A percentile compares a stretch with the other conserved stretches of the same genome.
Evolutionary conservation across 2,797 vertebrate species (phyloP).

Genomic region (Babyrousa celebensis): DNA sequence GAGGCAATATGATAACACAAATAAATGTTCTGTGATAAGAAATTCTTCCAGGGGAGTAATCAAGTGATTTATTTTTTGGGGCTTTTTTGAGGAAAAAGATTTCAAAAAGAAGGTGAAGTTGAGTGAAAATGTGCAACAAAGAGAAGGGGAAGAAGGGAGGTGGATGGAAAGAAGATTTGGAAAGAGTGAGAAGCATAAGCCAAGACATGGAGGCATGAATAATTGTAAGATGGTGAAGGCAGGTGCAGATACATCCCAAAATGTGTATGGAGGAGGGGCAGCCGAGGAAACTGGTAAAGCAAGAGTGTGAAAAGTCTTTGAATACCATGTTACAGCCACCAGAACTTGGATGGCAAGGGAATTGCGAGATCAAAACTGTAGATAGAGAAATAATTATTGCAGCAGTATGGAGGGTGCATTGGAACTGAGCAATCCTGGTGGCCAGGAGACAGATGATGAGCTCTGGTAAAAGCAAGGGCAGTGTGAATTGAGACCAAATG

Average conservation of each 20-base stretch:
- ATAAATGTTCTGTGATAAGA: not conserved
- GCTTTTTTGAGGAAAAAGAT: conserved; percentile 36
- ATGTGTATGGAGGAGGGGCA: not conserved
- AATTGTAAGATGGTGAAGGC: not conserved
- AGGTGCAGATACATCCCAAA: no score
- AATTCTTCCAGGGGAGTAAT: not conserved
- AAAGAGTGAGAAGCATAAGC: not conserved
- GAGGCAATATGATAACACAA: not conserved
- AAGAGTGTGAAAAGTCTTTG: not conserved
- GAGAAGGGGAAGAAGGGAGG: not conserved
- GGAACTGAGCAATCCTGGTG: not conserved
- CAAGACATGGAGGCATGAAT: not conserved
- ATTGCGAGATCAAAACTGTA: not conserved
- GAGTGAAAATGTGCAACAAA: not conserved
- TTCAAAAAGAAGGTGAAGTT: conserved; percentile 40
- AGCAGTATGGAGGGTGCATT: not conserved
- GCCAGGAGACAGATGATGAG: not conserved
- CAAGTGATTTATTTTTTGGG: not conserved
- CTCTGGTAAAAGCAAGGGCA: not conserved
- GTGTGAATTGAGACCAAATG: not conserved
- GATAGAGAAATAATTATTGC: not conserved
- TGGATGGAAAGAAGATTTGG: not conserved
- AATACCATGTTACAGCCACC: not conserved
- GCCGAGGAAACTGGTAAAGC: not conserved
- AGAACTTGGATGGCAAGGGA: not conserved